Conservation (phyloP, 2,888 invertebrate genomes). For the Chloroclysta siterata region DNA sequence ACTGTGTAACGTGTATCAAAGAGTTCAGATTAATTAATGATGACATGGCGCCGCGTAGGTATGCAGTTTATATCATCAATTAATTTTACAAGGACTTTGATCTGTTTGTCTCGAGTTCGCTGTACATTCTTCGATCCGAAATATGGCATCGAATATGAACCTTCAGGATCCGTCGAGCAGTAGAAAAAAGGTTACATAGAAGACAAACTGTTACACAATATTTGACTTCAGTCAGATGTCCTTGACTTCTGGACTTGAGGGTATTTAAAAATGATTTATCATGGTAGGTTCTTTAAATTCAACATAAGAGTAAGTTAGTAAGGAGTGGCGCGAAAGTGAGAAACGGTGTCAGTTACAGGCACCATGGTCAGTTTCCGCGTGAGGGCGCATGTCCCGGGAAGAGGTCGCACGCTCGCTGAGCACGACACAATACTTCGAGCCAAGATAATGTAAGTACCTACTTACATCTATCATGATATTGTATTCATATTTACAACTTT, state of each 20-base stretch:
- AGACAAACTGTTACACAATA: too few relatives aligned
- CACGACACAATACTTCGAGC: constrained; percentile 66
- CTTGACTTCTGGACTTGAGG: too few relatives aligned
- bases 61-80: constrained; percentile 39
- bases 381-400: constrained; percentile 64
- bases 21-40: constrained; percentile 50
- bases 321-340: constrained; percentile 32
- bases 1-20: constrained; percentile 9
- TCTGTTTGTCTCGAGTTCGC: constrained; percentile 17
- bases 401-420: constrained; percentile 73
- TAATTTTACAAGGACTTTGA: constrained; percentile 44
- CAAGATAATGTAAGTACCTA: constrained; percentile 36
- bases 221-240: too few relatives aligned
- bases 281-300: too few relatives aligned
- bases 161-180: too few relatives aligned
- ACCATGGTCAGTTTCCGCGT: constrained; percentile 72
- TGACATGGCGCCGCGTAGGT: constrained; percentile 30
- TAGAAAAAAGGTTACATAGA: too few relatives aligned
- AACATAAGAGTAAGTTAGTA: background rate
- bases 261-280: too few relatives aligned
- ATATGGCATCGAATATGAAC: background rate
- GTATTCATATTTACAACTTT: constrained; percentile 17
- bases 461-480: constrained; percentile 35
- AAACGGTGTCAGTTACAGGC: constrained; percentile 73
- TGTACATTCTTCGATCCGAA: background rate